Base-by-base conservation (phyloP, 2,888 invertebrate genomes). In the Pseudococcus viburni region DNA sequence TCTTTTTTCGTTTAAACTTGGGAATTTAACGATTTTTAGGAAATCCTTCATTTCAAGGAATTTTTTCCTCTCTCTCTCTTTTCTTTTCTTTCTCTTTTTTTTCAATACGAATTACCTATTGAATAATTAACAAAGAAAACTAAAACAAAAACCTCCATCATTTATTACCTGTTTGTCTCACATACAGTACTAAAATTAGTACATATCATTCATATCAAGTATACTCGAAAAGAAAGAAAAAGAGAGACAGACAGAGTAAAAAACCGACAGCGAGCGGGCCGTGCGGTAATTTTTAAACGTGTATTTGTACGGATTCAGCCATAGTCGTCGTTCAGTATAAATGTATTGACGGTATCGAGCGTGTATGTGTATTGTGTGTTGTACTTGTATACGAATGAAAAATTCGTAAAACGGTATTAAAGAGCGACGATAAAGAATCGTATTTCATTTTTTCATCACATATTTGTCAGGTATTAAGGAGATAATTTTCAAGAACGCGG, bases 391-490 rank as follows among this genome's bases (percentile, higher is more conserved):
- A n/a, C 55, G 55, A 26, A 68, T 26, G 68, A 68, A 68, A 68
- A 68, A 26, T 26, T 68, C 68, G 68, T 22, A 26, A 26, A 68
- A 68, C 11, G 68, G 68, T 68, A 68, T 68, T 68, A 68, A 26
- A 68, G 68, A 55, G 55, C 17, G 55, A 55, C 68, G 68, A 68
- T 26, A 26, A 68, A 68, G 68, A 68, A 15, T 68, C 68, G 26
- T 68, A 68, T 68, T 68, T 68, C 68, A 68, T 68, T n/a, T 17
- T 68, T 68, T 68, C 68, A 68, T 68, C 26, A 68, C 68, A 68
- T 68, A 68, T 68, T 68, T 68, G 68, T 68, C 68, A 68, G 68
- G 68, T 68, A 26, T 68, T 68, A 68, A 68, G 68, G 68, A 68
- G 68, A 68, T 68, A 22, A 68, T 68, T 68, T 68, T 68, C 68